Evolutionary conservation across 2,113 vertebrate species (phyloP).

Genomic region (Trogon melanurus): DNA sequence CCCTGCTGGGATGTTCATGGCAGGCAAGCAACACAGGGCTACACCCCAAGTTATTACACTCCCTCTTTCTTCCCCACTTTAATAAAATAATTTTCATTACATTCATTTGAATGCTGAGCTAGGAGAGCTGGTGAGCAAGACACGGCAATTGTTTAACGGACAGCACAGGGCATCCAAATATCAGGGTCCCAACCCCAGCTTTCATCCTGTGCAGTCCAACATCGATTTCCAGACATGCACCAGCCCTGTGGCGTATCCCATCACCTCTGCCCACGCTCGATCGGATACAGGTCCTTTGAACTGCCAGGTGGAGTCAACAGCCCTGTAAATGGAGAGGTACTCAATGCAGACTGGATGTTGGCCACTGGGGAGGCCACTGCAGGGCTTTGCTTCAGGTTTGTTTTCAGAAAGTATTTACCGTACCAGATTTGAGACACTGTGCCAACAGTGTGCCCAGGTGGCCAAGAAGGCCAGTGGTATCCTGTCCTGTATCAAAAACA

Average conservation of each 20-base stretch:
- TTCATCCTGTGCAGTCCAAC: not conserved
- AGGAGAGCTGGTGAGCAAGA: not conserved
- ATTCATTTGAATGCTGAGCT: not conserved
- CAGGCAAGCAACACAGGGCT: not conserved
- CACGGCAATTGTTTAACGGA: not conserved
- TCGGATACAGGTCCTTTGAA: not conserved
- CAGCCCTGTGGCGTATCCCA: rapidly evolving
- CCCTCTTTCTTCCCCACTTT: not conserved
- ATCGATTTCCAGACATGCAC: not conserved
- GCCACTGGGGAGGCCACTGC: not conserved
- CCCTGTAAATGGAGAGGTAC: not conserved
- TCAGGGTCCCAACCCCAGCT: not conserved
- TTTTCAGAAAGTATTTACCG: not conserved
- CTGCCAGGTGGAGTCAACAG: not conserved
- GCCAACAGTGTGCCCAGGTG: not conserved
- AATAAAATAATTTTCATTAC: not conserved
- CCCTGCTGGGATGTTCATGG: not conserved
- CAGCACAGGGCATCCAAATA: not conserved
- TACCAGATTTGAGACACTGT: not conserved
- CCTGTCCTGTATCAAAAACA: too few species aligned
- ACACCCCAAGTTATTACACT: not conserved
- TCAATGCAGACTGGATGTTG: rapidly evolving
- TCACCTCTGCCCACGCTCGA: not conserved
- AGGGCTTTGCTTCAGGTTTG: not conserved
- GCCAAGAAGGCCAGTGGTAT: too few species aligned